Conservation (phyloP, 2,797 vertebrate species). For the Urosaurus nigricauda region DNA sequence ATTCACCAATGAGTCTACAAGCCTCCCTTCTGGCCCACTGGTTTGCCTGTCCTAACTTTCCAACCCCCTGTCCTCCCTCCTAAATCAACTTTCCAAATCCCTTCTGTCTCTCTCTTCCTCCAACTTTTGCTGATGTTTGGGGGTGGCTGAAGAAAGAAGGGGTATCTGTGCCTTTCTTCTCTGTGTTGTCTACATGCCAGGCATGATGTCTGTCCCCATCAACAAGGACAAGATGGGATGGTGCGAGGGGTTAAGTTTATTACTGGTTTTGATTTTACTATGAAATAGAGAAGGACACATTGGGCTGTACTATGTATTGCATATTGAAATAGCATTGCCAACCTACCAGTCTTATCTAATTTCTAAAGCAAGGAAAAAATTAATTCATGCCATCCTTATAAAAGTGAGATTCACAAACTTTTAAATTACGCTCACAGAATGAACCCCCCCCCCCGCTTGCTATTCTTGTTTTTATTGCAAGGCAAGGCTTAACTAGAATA, state of each 20-base stretch:
- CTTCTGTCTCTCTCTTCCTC: neutral
- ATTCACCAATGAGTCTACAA: neutral
- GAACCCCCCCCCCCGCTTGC: neutral
- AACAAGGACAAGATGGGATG: neutral
- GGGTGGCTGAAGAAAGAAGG: neutral
- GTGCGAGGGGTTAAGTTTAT: neutral
- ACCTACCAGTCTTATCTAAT: neutral
- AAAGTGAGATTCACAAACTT: neutral
- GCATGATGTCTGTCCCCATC: neutral
- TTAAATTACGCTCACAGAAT: neutral
- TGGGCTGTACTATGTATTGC: neutral
- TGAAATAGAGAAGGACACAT: neutral
- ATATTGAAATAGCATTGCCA: neutral
- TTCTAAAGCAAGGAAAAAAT: neutral
- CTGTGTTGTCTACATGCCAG: neutral
- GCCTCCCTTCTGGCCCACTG: neutral
- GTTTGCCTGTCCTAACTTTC: neutral
- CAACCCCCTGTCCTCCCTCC: neutral
- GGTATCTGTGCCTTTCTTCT: neutral
- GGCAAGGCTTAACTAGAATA: neutral
- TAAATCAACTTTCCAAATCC: neutral
- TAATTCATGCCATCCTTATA: neutral
- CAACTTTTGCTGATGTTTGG: neutral
- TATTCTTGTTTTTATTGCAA: neutral
- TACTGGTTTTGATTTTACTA: neutral